A percentile compares a stretch with the other conserved stretches of the same genome.
Conservation (phyloP, 1,140 invertebrate genomes). For the Planococcus citri region DNA sequence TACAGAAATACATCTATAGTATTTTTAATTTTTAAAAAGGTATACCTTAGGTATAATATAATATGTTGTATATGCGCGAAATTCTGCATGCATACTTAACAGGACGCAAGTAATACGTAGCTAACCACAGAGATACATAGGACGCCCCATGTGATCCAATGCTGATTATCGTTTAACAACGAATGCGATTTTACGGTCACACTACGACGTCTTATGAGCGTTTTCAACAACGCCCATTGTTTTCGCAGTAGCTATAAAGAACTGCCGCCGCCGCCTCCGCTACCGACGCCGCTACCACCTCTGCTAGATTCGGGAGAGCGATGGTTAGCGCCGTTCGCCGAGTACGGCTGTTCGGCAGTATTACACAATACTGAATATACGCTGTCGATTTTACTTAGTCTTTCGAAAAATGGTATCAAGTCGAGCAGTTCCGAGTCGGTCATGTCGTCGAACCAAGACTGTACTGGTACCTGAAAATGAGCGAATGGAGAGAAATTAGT, state of each 20-base stretch:
- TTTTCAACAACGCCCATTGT: neutral
- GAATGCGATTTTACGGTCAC: neutral
- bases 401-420: slow-evolving; percentile 90
- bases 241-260: slow-evolving; percentile 12
- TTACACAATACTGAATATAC: slow-evolving; percentile 84
- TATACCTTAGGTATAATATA: no score
- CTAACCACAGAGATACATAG: neutral
- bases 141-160: neutral
- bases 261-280: neutral
- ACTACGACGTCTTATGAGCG: neutral
- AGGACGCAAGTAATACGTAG: neutral
- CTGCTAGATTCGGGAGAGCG: neutral
- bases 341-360: slow-evolving; percentile 32
- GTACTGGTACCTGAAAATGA: slow-evolving; percentile 73
- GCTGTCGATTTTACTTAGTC: slow-evolving; percentile 84
- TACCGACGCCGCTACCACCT: no score
- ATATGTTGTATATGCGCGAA: no score
- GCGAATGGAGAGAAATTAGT: neutral
- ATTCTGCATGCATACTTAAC: no score
- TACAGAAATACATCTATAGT: no score
- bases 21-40: no score
- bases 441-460: slow-evolving; percentile 96
- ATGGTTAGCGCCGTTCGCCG: neutral
- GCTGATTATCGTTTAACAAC: neutral
- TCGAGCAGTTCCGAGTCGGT: slow-evolving; percentile 87